These are phyloP conservation scores for Synergus gifuensis DNA, from an alignment of 2,888 invertebrate species.

Conservation along the genomic window DNA sequence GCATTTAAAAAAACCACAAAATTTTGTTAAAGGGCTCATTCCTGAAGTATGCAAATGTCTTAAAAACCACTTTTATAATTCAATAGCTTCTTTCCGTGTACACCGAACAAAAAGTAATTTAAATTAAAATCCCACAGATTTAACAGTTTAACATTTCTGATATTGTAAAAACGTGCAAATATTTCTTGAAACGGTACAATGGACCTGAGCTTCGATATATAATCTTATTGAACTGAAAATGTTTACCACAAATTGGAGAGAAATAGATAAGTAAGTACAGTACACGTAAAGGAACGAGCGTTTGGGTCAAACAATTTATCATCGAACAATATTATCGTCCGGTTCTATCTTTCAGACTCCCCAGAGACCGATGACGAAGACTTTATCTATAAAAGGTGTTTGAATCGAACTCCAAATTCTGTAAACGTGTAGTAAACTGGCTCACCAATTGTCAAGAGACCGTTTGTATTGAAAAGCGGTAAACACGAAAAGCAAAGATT, in stretches of 20 bases:
- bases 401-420: not conserved
- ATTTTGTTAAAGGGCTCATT: not conserved
- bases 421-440: not conserved
- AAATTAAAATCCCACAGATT: not conserved
- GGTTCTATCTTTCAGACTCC: not conserved
- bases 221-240: not conserved
- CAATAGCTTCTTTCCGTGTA: not conserved
- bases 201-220: not conserved
- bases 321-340: not conserved
- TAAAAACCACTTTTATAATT: not conserved
- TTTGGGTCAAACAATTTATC: not conserved
- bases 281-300: not conserved
- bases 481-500: not conserved
- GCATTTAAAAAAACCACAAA: not conserved
- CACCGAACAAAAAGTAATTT: not conserved
- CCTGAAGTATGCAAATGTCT: not conserved
- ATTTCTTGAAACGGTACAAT: too few species aligned
- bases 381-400: not conserved
- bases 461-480: not conserved
- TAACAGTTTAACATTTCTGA: not conserved
- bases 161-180: too few species aligned
- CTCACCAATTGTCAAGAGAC: not conserved
- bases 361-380: not conserved
- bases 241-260: not conserved
- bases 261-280: not conserved